A percentile compares a stretch with the other conserved stretches of the same genome.
Conservation (phyloP, 2,113 vertebrate species). For the Opisthocomus hoazin region DNA sequence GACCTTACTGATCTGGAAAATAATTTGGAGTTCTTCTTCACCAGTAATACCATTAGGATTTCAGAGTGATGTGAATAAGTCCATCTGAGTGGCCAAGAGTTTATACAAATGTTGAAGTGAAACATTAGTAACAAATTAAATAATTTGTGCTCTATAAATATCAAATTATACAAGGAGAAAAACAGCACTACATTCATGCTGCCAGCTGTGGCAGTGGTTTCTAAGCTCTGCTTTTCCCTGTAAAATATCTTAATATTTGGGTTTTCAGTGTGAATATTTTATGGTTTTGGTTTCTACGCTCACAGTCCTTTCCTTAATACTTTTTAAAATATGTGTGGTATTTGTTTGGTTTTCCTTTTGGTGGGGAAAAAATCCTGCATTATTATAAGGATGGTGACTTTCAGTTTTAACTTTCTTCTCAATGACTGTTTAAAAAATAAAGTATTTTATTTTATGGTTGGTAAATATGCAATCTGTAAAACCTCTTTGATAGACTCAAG, state of each 20-base stretch:
- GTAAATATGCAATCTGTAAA: neutral
- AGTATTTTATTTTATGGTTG: neutral
- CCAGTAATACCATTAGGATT: constrained; percentile 13
- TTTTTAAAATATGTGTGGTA: neutral
- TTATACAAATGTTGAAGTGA: constrained; percentile 68
- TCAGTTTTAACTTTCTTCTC: constrained; percentile 21
- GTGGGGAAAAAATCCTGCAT: neutral
- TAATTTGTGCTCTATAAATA: constrained; percentile 66
- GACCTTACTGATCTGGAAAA: constrained; percentile 51
- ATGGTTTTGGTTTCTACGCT: neutral
- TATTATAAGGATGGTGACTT: neutral
- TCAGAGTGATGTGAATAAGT: constrained; percentile 37
- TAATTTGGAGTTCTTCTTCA: neutral
- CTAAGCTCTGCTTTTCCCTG: constrained; percentile 38
- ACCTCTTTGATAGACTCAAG: neutral
- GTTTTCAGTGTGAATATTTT: constrained; percentile 2
- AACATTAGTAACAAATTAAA: constrained; percentile 67
- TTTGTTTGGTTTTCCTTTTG: neutral
- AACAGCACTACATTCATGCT: constrained; percentile 28
- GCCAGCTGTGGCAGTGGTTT: constrained; percentile 41
- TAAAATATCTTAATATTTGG: constrained; percentile 22
- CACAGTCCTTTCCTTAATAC: neutral
- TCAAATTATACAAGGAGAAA: constrained; percentile 58
- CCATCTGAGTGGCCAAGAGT: constrained; percentile 53
- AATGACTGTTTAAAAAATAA: constrained; percentile 11